Percentiles rank a stretch among this genome's conserved stretches.
These are phyloP conservation scores for Ladona fulva DNA, from an alignment of 1,140 invertebrate species.

Conservation along the genomic window DNA sequence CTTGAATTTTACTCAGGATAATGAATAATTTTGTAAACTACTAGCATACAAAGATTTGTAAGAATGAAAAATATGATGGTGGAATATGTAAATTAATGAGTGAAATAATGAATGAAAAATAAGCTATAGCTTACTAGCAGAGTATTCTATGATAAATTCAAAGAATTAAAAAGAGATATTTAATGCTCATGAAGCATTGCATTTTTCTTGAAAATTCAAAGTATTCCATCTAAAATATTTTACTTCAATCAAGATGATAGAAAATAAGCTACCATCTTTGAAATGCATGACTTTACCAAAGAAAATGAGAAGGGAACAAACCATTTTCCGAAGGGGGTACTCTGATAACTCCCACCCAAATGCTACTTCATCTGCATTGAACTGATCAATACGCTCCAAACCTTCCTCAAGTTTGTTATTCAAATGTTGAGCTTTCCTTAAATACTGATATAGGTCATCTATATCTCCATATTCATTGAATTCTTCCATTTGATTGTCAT, in stretches of 20 bases:
- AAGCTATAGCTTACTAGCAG: too few species aligned
- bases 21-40: too few species aligned
- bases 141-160: too few species aligned
- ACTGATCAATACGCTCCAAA: slow-evolving; percentile 72
- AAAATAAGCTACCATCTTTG: background rate
- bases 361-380: slow-evolving; percentile 85
- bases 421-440: slow-evolving; percentile 64
- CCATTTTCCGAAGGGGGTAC: slow-evolving; percentile 71
- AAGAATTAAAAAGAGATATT: too few species aligned
- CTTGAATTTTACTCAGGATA: too few species aligned
- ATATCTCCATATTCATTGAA: slow-evolving; percentile 83
- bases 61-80: too few species aligned
- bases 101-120: too few species aligned
- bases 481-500: slow-evolving; percentile 72
- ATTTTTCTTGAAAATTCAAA: background rate
- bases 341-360: slow-evolving; percentile 83
- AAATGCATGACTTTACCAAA: slow-evolving; percentile 20
- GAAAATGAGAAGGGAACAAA: slow-evolving; percentile 27
- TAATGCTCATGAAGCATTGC: slow-evolving; percentile 12
- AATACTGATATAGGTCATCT: slow-evolving; percentile 75
- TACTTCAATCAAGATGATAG: too few species aligned
- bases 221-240: background rate
- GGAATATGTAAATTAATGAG: too few species aligned
- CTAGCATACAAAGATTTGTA: too few species aligned
- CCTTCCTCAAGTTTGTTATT: slow-evolving; percentile 60